Evolutionary conservation across 2,797 vertebrate genomes (phyloP).

Genomic region (Enteromius thamalakanensis): DNA sequence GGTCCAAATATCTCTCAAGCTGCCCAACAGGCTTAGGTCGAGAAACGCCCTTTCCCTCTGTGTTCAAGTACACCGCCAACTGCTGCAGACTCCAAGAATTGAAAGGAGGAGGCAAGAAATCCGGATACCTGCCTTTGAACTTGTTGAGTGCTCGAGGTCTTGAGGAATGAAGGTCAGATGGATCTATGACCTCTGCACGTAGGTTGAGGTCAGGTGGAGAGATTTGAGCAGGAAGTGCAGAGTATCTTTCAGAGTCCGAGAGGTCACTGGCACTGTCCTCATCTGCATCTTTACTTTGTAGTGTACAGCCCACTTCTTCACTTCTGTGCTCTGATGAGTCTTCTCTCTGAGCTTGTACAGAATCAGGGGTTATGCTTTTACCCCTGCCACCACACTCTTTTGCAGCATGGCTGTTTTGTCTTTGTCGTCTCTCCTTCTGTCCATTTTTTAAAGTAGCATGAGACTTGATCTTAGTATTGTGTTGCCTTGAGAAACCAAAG

Average conservation of each 20-base stretch:
- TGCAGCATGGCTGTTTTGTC: constrained; percentile 2
- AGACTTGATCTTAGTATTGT: constrained; percentile 49
- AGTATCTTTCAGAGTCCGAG: constrained; percentile 86
- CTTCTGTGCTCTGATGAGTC: constrained; percentile 30
- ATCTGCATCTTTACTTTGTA: constrained; percentile 55
- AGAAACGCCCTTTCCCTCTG: constrained; percentile 68
- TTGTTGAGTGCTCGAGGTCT: constrained; percentile 56
- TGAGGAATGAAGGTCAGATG: constrained; percentile 58
- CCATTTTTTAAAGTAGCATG: constrained; percentile 32
- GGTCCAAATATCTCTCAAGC: constrained; percentile 83
- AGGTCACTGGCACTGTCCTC: constrained; percentile 86
- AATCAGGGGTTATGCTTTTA: background rate
- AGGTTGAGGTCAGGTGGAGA: constrained; percentile 84
- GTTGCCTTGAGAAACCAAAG: constrained; percentile 59
- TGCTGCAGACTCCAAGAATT: constrained; percentile 88
- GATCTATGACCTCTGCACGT: constrained; percentile 83
- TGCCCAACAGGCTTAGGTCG: constrained; percentile 70
- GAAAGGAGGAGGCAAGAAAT: constrained; percentile 90
- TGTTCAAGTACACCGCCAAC: constrained; percentile 79
- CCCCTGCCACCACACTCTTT: constrained; percentile 20
- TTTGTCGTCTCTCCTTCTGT: constrained; percentile 52
- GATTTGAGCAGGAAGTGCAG: constrained; percentile 67
- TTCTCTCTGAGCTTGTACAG: background rate
- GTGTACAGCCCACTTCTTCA: background rate
- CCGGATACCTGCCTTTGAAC: constrained; percentile 76